Percentiles rank a stretch among this genome's conserved stretches.
Evolutionary conservation across 2,888 invertebrate species (phyloP).

Genomic region (Chrysopilus asiliformis): DNA sequence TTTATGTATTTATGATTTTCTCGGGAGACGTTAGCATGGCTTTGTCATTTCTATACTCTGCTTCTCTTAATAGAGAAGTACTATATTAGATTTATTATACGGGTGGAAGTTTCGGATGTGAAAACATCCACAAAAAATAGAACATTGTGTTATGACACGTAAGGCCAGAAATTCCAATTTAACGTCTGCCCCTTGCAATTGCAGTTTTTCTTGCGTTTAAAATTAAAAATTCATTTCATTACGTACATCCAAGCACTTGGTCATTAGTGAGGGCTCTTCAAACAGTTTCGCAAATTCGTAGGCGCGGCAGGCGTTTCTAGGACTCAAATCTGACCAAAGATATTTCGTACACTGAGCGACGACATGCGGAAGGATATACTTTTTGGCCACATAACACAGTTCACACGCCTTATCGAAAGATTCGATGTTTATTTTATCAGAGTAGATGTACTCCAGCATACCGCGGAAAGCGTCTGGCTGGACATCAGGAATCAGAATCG

Average conservation of each 20-base stretch:
- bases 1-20: not conserved
- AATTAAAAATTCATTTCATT: not conserved
- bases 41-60: too few species aligned
- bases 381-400: conserved; percentile 75
- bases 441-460: conserved; percentile 71
- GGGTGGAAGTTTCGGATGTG: too few species aligned
- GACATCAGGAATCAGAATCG: conserved; percentile 69
- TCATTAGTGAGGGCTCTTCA: conserved; percentile 68
- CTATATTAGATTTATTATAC: too few species aligned
- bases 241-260: conserved; percentile 60
- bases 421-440: conserved; percentile 62
- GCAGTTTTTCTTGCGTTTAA: not conserved
- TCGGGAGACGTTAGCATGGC: too few species aligned
- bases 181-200: not conserved
- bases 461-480: conserved; percentile 78
- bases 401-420: conserved; percentile 81
- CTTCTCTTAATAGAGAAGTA: too few species aligned
- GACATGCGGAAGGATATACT: conserved; percentile 72
- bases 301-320: conserved; percentile 70
- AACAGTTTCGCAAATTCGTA: conserved; percentile 78
- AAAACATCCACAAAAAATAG: too few species aligned
- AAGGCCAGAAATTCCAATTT: not conserved
- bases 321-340: conserved; percentile 53
- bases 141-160: too few species aligned
- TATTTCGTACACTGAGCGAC: conserved; percentile 72